phyloP scores from a whole-genome alignment of 92 coral and sea anemone species.

The Epizoanthus fatuus region DNA sequence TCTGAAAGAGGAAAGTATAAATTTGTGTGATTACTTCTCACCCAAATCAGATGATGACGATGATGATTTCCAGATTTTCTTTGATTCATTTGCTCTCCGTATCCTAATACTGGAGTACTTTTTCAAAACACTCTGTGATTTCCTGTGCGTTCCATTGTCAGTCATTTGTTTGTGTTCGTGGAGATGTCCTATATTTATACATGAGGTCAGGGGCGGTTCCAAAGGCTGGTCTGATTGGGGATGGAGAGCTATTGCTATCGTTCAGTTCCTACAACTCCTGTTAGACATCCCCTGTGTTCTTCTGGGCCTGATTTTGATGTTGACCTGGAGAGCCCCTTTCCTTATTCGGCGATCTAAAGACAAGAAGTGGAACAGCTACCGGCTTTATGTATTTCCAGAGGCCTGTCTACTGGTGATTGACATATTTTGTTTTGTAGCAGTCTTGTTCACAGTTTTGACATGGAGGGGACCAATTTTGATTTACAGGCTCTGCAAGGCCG shows the following conservation, averaged over 20 bases:
- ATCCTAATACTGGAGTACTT: conserved; percentile 74
- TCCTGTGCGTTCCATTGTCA: conserved; percentile 89
- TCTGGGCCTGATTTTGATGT: conserved; percentile 74
- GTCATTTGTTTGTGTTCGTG: conserved; percentile 85
- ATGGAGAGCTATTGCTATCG: conserved; percentile 84
- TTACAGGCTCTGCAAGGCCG: conserved; percentile 55
- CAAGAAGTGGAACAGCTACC: conserved; percentile 80
- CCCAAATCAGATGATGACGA: conserved; percentile 42
- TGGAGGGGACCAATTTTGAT: conserved; percentile 93
- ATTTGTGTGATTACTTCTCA: conserved; percentile 64
- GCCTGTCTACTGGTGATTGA: conserved; percentile 78
- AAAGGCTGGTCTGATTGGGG: conserved; percentile 77
- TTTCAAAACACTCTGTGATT: conserved; percentile 85
- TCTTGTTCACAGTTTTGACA: conserved; percentile 76
- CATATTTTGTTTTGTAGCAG: conserved; percentile 79
- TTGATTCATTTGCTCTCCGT: conserved; percentile 83
- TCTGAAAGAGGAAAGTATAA: conserved; percentile 51
- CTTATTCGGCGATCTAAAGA: conserved; percentile 61
- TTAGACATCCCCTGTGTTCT: conserved; percentile 91
- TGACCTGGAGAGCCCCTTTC: conserved; percentile 94
- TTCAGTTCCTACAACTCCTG: conserved; percentile 85
- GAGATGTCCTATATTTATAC: conserved; percentile 82
- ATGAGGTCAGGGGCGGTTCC: conserved; percentile 65
- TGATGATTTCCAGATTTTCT: conserved; percentile 36
- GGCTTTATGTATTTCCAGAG: conserved; percentile 85